Conservation (phyloP, 2,797 vertebrate species). For the Chiroxiphia lanceolata region DNA sequence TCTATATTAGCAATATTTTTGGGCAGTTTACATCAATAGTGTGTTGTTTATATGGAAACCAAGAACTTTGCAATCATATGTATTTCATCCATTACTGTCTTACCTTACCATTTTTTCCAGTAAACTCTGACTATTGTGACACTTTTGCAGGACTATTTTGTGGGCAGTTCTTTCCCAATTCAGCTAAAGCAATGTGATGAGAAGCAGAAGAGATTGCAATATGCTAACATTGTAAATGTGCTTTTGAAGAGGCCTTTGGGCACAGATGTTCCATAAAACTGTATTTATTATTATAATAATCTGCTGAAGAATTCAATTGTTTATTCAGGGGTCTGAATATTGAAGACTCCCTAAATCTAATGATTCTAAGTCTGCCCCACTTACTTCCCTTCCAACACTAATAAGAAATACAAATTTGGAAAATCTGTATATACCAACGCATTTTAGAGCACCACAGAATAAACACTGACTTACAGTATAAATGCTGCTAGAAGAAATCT, state of each 20-base stretch:
- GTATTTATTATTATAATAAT: slow-evolving; percentile 64
- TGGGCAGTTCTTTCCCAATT: slow-evolving; percentile 37
- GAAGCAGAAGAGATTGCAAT: slow-evolving; percentile 39
- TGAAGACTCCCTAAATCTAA: slow-evolving; percentile 53
- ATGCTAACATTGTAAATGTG: slow-evolving; percentile 33
- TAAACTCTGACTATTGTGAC: not conserved
- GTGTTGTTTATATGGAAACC: slow-evolving; percentile 17
- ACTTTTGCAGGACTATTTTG: slow-evolving; percentile 11
- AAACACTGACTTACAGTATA: not conserved
- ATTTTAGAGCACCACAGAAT: not conserved
- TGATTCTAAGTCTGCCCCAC: not conserved
- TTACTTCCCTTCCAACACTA: slow-evolving; percentile 10
- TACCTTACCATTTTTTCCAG: not conserved
- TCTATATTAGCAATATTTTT: not conserved
- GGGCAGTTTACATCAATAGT: not conserved
- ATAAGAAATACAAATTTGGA: slow-evolving; percentile 34
- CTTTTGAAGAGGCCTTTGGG: slow-evolving; percentile 60
- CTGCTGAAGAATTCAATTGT: slow-evolving; percentile 46
- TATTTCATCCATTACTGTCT: not conserved
- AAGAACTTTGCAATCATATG: not conserved
- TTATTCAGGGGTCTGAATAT: slow-evolving; percentile 52
- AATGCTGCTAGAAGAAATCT: not conserved
- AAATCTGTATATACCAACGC: not conserved
- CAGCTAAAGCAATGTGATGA: slow-evolving; percentile 18
- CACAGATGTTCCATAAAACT: slow-evolving; percentile 64